Evolutionary conservation across 2,113 vertebrate genomes (phyloP), one percentile per base, ranked within the genome.

Genomic region (Etia nguti): DNA sequence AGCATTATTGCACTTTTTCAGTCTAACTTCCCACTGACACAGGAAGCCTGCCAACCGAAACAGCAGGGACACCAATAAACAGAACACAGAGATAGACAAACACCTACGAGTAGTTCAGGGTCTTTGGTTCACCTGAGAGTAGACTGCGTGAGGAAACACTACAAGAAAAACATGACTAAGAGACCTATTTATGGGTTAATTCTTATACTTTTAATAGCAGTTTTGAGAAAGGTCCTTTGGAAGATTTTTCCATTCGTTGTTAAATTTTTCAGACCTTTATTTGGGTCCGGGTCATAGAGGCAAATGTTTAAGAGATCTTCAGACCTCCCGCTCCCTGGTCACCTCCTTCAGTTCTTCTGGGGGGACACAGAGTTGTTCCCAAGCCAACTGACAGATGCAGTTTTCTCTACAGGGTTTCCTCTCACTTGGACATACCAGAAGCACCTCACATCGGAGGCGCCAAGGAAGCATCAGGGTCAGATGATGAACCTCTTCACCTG

Each of bases 1-100:
- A 90, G 83, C 55, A 29, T 77, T 70, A 81, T 15, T 86, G 85
- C 79, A 70, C 85, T 86, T 90, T 89, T 93, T 43, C 65, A 75
- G 86, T 79, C n/a, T 3, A 79, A 79, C 54, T 55, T 90, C 88
- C 75, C 65, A 56, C 82, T 34, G 75, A 79, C n/a, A 79, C 60
- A 60, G 41, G 75, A 90, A 87, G 26, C 18, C 52, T 56, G 81
- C 84, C 84, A 87, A 65, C 60, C 36, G 18, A 80, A 80, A 41
- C 54, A 65, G 73, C 59, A 70, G 75, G 48, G 56, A 83, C 55
- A 29, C 52, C 68, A 29, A 60, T 15, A 52, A 79, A 29, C 86
- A 16, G 10, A 79, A 46, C 82, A 55, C 73, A 68, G 60, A 82
- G 80, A 84, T 2, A 82, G 34, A 31, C 56, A 48, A 62, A 88